These are phyloP conservation scores for Serranochromis macrocephalus DNA, from an alignment of 2,113 vertebrate genomes.

Conservation along the genomic window DNA sequence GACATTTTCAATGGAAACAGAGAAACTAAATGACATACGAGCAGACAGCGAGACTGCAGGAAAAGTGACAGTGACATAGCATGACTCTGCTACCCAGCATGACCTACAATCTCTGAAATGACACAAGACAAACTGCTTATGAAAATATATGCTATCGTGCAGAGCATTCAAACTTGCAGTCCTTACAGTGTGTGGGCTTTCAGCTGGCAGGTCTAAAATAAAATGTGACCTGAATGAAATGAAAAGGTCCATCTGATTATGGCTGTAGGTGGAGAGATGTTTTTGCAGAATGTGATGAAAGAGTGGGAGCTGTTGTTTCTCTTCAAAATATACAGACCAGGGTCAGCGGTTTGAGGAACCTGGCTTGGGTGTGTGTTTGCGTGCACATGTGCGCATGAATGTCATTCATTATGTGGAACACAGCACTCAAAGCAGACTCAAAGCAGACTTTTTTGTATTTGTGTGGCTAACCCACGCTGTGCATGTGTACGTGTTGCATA, in stretches of 20 bases:
- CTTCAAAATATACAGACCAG: neutral
- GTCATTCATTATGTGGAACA: neutral
- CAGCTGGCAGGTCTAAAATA: neutral
- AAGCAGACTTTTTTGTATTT: neutral
- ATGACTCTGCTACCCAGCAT: neutral
- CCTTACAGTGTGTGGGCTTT: neutral
- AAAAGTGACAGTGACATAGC: neutral
- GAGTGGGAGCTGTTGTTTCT: constrained; percentile 7
- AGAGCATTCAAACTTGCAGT: neutral
- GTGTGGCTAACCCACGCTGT: neutral
- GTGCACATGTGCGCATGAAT: neutral
- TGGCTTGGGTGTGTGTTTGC: neutral
- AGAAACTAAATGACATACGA: neutral
- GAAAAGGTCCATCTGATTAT: constrained; percentile 34
- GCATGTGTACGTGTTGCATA: neutral
- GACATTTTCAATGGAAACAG: neutral
- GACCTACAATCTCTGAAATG: neutral
- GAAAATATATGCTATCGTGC: neutral
- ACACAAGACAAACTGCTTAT: neutral
- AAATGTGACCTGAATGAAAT: neutral
- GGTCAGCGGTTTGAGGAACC: constrained; percentile 1
- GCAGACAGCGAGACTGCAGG: neutral
- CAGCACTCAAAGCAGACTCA: neutral
- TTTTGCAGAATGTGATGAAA: constrained; percentile 15
- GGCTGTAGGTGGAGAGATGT: neutral